Evolutionary conservation across 2,888 invertebrate species (phyloP).

Genomic region (Xylota sylvarum): DNA sequence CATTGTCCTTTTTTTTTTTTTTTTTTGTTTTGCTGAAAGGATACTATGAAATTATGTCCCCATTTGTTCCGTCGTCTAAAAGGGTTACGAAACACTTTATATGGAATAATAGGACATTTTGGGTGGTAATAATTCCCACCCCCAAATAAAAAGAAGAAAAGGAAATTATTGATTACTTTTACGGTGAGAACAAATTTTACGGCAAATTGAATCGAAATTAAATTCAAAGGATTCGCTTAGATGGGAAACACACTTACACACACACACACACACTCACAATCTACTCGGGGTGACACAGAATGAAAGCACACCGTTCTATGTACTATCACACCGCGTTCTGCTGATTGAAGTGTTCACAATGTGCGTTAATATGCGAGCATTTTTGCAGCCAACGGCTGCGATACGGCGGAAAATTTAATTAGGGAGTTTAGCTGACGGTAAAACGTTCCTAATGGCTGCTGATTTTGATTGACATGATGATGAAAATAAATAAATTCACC

Average conservation of each 20-base stretch:
- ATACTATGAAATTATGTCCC: constrained; percentile 7
- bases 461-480: constrained; percentile 60
- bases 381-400: constrained; percentile 7
- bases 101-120: constrained; percentile 14
- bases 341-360: constrained; percentile 36
- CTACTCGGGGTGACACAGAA: too few species aligned
- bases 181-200: background rate
- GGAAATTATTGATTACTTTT: constrained; percentile 37
- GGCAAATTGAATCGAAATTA: constrained; percentile 37
- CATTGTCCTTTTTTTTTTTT: constrained; percentile 11
- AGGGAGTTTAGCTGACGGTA: constrained; percentile 37
- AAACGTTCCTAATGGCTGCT: constrained; percentile 23
- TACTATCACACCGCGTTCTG: background rate
- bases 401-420: constrained; percentile 45
- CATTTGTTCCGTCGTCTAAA: background rate
- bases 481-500: constrained; percentile 6
- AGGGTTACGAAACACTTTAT: constrained; percentile 14
- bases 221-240: constrained; percentile 36
- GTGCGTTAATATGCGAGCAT: constrained; percentile 9
- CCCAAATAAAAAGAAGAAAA: background rate
- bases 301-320: too few species aligned
- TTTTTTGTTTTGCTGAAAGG: background rate
- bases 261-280: too few species aligned
- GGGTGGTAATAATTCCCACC: constrained; percentile 7
- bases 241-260: constrained; percentile 23